Conservation (phyloP, 2,113 vertebrate species). For the Fulica atra region DNA sequence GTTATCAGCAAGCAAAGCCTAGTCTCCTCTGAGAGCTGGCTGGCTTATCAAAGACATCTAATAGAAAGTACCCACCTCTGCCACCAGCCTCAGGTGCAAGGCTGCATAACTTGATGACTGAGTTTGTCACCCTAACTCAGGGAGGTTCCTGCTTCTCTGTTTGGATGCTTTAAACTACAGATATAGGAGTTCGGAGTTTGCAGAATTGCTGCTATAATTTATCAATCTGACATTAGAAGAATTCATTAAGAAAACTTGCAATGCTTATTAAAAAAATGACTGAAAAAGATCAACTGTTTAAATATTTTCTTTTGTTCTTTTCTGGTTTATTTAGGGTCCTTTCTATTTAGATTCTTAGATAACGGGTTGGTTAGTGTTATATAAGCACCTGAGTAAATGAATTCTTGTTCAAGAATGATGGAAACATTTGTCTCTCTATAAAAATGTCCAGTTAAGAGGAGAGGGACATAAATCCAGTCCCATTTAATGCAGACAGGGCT, state of each 20-base stretch:
- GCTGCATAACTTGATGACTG: background rate
- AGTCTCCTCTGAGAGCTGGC: background rate
- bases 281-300: background rate
- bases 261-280: background rate
- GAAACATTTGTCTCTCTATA: background rate
- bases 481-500: background rate
- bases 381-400: background rate
- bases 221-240: background rate
- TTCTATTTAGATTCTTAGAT: background rate
- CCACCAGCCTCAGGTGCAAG: background rate
- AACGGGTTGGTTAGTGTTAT: background rate
- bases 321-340: background rate
- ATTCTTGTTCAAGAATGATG: background rate
- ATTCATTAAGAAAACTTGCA: background rate
- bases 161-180: background rate
- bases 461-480: background rate
- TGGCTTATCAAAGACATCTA: background rate
- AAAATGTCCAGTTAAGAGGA: background rate
- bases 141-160: background rate
- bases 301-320: background rate
- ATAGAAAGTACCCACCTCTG: background rate
- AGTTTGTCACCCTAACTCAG: background rate
- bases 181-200: background rate
- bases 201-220: background rate
- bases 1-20: background rate